Evolutionary conservation across 2,888 invertebrate species (phyloP).

Genomic region (Diogma glabrata): DNA sequence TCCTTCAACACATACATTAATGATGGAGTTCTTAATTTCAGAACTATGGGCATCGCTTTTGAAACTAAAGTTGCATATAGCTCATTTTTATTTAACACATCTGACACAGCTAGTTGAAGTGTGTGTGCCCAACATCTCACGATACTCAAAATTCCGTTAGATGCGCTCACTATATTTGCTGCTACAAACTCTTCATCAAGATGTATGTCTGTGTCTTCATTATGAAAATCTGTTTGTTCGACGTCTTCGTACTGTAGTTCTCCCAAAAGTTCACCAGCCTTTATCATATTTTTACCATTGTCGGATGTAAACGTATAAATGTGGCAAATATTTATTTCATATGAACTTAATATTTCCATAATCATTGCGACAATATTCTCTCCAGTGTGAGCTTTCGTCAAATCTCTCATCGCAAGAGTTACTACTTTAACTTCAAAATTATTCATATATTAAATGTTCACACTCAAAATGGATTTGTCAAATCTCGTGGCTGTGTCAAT

Average conservation of each 20-base stretch:
- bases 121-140: slow-evolving; percentile 6
- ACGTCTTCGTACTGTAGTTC: neutral
- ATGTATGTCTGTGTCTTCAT: neutral
- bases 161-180: neutral
- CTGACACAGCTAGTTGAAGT: slow-evolving; percentile 4
- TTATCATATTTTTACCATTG: slow-evolving; percentile 4
- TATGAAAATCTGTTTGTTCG: neutral
- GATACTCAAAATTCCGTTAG: slow-evolving; percentile 8
- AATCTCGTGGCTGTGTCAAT: slow-evolving; percentile 3
- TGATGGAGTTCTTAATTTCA: slow-evolving; percentile 1
- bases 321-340: slow-evolving; percentile 3
- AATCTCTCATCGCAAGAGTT: neutral
- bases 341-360: slow-evolving; percentile 4
- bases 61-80: neutral
- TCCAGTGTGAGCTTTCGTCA: slow-evolving; percentile 2
- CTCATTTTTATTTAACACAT: slow-evolving; percentile 3
- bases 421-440: slow-evolving; percentile 1
- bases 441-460: too few relatives aligned
- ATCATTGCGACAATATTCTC: slow-evolving; percentile 1
- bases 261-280: neutral
- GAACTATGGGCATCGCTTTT: slow-evolving; percentile 1
- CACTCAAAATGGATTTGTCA: too few relatives aligned
- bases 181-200: slow-evolving; percentile 4
- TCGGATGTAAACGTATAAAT: neutral
- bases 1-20: slow-evolving; percentile 3